These are phyloP conservation scores for Cryptoprocta ferox DNA, from an alignment of 2,797 vertebrate genomes.

Conservation along the genomic window DNA sequence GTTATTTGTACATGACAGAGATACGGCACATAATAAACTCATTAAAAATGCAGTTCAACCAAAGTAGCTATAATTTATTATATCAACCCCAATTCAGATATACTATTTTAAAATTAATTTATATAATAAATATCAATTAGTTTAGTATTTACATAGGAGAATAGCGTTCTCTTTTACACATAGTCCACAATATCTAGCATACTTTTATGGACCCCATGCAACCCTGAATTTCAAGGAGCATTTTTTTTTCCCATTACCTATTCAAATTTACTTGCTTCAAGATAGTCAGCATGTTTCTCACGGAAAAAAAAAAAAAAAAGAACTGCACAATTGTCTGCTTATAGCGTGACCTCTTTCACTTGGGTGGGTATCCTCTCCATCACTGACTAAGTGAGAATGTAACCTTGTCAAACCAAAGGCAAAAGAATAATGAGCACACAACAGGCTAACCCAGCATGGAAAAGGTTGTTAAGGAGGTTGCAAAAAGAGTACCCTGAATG, in stretches of 20 bases:
- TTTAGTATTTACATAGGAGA: slow-evolving; percentile 37
- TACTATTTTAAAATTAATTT: slow-evolving; percentile 30
- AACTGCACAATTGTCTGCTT: slow-evolving; percentile 18
- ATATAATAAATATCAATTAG: slow-evolving; percentile 24
- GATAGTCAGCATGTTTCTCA: slow-evolving; percentile 57
- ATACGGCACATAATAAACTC: neutral
- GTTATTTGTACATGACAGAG: neutral
- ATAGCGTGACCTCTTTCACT: slow-evolving; percentile 67
- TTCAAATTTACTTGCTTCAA: slow-evolving; percentile 47
- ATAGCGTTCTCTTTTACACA: neutral
- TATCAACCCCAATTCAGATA: neutral
- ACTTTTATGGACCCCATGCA: neutral
- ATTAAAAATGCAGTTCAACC: slow-evolving; percentile 28
- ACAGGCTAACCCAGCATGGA: slow-evolving; percentile 39
- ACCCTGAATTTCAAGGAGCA: slow-evolving; percentile 31
- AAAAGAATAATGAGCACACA: slow-evolving; percentile 64
- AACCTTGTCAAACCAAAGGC: slow-evolving; percentile 78
- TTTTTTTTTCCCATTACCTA: slow-evolving; percentile 22
- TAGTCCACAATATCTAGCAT: neutral
- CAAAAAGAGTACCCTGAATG: slow-evolving; percentile 35
- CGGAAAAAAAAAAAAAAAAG: slow-evolving; percentile 39
- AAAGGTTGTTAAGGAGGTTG: slow-evolving; percentile 18
- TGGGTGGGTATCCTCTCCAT: slow-evolving; percentile 48
- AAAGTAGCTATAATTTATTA: neutral
- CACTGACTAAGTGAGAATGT: slow-evolving; percentile 54